Percentiles rank a stretch among this genome's conserved stretches.
phyloP scores from a whole-genome alignment of 2,888 invertebrate genomes.

The Nomada goodeniana region DNA sequence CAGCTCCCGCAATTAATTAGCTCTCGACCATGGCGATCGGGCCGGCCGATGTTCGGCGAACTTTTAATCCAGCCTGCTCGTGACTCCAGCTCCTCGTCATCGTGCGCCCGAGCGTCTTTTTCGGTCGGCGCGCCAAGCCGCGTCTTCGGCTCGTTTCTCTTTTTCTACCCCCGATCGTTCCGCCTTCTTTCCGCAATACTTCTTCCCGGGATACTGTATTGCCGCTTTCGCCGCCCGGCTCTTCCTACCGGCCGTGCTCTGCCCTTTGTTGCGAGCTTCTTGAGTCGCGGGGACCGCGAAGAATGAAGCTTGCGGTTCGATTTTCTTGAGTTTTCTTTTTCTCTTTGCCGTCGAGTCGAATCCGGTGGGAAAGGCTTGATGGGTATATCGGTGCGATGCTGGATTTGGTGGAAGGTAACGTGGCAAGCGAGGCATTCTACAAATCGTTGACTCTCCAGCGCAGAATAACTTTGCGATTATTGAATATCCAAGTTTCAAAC shows the following conservation, averaged over 20 bases:
- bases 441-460: too few relatives aligned
- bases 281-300: neutral
- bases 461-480: too few relatives aligned
- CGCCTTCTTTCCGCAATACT: slow-evolving; percentile 20
- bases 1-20: slow-evolving; percentile 81
- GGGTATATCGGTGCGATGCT: too few relatives aligned
- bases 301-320: slow-evolving; percentile 26
- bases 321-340: slow-evolving; percentile 51
- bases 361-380: neutral
- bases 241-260: too few relatives aligned
- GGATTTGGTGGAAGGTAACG: too few relatives aligned
- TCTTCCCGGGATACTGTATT: slow-evolving; percentile 1
- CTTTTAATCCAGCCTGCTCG: slow-evolving; percentile 79
- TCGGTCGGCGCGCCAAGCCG: slow-evolving; percentile 52
- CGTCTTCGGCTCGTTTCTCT: slow-evolving; percentile 22
- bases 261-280: neutral
- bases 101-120: slow-evolving; percentile 70
- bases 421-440: too few relatives aligned
- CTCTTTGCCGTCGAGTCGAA: slow-evolving; percentile 4
- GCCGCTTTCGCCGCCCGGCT: neutral
- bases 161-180: slow-evolving; percentile 24
- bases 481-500: too few relatives aligned
- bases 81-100: slow-evolving; percentile 74
- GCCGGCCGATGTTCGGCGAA: slow-evolving; percentile 77
- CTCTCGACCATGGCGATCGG: slow-evolving; percentile 76